phyloP scores from a whole-genome alignment of 2,113 vertebrate species.

The Onychorhynchus coronatus region DNA sequence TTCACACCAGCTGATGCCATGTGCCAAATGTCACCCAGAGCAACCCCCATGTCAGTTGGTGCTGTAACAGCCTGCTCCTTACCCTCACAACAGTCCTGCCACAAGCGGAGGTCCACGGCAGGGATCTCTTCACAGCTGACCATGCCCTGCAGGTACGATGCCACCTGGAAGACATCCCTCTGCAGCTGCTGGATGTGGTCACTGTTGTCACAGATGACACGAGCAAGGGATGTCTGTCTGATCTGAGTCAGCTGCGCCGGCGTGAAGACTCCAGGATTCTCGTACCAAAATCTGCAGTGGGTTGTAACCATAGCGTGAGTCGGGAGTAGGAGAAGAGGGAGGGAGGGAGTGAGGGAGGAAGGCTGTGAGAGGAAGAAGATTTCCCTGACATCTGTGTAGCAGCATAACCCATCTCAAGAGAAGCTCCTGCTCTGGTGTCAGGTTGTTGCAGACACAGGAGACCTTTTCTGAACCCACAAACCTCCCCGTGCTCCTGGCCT shows the following conservation, averaged over 20 bases:
- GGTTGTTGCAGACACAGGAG: neutral
- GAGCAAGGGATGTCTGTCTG: conserved; percentile 66
- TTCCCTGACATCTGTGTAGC: neutral
- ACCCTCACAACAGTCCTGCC: conserved; percentile 77
- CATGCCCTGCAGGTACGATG: conserved; percentile 67
- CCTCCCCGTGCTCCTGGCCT: fast-evolving
- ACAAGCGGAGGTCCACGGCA: conserved; percentile 60
- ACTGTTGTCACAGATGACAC: conserved; percentile 75
- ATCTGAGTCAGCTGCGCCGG: conserved; percentile 66
- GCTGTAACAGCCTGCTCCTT: neutral
- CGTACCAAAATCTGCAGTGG: conserved; percentile 73
- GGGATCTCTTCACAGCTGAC: conserved; percentile 62
- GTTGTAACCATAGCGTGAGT: neutral
- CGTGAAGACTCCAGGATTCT: conserved; percentile 68
- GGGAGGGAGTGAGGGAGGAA: neutral
- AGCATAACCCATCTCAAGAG: neutral
- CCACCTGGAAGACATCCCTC: conserved; percentile 68
- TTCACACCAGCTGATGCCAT: fast-evolving
- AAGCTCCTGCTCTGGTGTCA: neutral
- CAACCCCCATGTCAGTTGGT: fast-evolving
- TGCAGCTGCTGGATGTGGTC: conserved; percentile 72
- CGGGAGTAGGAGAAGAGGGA: neutral
- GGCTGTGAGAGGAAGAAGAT: neutral
- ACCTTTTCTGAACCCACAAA: neutral
- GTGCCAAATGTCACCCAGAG: neutral